These are phyloP conservation scores for Paraescarpia echinospica DNA, from an alignment of 1,140 invertebrate species.

Conservation along the genomic window DNA sequence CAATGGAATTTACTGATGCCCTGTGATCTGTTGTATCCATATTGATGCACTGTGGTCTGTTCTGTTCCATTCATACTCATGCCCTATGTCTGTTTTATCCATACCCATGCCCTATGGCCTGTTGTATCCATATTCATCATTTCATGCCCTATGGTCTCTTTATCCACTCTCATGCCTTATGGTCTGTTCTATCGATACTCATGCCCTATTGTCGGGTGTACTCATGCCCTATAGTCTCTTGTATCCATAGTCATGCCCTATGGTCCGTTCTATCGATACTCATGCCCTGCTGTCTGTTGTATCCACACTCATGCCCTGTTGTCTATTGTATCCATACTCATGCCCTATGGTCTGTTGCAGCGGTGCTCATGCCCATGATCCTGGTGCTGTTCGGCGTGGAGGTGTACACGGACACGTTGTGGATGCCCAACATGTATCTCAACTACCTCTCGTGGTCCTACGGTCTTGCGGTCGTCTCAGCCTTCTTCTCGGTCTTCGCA, in stretches of 20 bases:
- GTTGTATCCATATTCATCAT: background rate
- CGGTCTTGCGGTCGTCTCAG: slow-evolving; percentile 25
- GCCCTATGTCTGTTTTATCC: no score
- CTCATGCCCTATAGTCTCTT: no score
- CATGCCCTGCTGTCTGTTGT: background rate
- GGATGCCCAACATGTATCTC: slow-evolving; percentile 12
- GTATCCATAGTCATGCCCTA: no score
- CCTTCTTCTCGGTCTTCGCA: slow-evolving; percentile 26
- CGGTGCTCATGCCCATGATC: background rate
- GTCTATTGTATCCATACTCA: background rate
- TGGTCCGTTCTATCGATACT: no score
- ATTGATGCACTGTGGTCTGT: no score
- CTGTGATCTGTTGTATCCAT: no score
- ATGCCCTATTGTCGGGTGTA: no score
- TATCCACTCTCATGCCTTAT: no score
- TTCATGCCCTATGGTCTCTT: background rate
- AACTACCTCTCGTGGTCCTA: slow-evolving; percentile 33
- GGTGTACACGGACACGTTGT: slow-evolving; percentile 21
- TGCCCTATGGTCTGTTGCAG: slow-evolving; percentile 8
- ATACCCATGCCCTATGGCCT: background rate
- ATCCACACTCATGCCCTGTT: background rate
- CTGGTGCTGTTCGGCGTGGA: slow-evolving; percentile 16
- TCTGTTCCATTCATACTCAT: no score
- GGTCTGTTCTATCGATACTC: no score
- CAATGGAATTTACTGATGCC: no score